These are phyloP conservation scores for Pachydiplax longipennis DNA, from an alignment of 2,888 invertebrate genomes.

Conservation along the genomic window DNA sequence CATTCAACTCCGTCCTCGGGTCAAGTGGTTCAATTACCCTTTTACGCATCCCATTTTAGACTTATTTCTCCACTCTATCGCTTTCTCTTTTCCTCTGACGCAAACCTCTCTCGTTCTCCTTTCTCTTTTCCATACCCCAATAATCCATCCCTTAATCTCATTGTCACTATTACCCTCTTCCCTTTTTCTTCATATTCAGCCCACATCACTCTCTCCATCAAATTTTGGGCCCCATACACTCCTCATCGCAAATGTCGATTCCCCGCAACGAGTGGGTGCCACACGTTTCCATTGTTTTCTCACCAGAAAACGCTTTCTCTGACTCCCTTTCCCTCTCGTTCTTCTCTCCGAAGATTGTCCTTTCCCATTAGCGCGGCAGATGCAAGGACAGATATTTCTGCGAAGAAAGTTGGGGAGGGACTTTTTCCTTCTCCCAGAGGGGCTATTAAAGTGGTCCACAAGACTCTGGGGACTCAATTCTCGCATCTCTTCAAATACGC, in stretches of 20 bases:
- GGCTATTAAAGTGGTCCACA: background rate
- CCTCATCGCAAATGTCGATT: background rate
- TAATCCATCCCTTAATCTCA: background rate
- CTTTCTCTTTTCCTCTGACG: too few relatives aligned
- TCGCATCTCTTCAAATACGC: background rate
- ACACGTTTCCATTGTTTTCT: background rate
- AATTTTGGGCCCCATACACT: background rate
- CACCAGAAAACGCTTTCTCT: background rate
- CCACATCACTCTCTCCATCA: background rate
- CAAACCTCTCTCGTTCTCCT: background rate
- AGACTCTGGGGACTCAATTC: background rate
- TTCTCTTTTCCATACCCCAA: background rate
- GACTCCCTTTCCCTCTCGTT: background rate
- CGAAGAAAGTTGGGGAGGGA: background rate
- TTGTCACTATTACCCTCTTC: background rate
- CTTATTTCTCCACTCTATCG: too few relatives aligned
- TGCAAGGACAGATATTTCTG: background rate
- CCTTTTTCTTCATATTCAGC: too few relatives aligned
- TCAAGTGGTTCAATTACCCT: too few relatives aligned
- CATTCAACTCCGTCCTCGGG: too few relatives aligned
- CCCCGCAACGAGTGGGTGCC: background rate
- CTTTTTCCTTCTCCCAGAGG: background rate
- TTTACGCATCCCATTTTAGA: too few relatives aligned
- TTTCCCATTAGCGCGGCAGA: background rate
- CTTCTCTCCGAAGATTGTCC: background rate